Percentiles rank a stretch among this genome's conserved stretches.
These are phyloP conservation scores for Xanthorhoe designata DNA, from an alignment of 2,888 invertebrate species.

Conservation along the genomic window DNA sequence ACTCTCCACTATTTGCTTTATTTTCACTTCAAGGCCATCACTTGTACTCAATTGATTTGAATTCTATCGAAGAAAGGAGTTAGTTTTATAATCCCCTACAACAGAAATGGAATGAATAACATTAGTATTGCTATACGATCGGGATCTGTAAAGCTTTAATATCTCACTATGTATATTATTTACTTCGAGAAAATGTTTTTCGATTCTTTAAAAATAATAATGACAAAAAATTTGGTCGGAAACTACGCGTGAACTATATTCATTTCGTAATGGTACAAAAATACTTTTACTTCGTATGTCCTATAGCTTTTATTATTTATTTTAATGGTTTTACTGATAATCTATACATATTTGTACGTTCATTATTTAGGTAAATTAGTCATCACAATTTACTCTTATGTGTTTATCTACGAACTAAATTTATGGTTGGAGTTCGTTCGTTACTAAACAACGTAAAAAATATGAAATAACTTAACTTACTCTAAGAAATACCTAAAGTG, in stretches of 20 bases:
- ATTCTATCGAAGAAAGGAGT: conserved; percentile 57
- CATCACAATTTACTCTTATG: conserved; percentile 73
- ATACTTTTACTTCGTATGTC: conserved; percentile 68
- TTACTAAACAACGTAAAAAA: conserved; percentile 43
- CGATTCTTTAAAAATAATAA: conserved; percentile 46
- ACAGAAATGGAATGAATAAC: conserved; percentile 72
- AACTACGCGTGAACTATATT: conserved; percentile 72
- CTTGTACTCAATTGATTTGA: conserved; percentile 77
- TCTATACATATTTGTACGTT: conserved; percentile 82
- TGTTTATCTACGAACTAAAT: conserved; percentile 62
- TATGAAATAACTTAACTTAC: conserved; percentile 46
- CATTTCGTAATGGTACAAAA: conserved; percentile 77
- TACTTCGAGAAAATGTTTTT: conserved; percentile 52
- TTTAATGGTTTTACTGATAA: conserved; percentile 69
- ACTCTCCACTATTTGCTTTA: conserved; percentile 65
- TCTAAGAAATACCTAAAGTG: conserved; percentile 52
- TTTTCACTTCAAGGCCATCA: conserved; percentile 75
- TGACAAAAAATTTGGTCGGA: conserved; percentile 69
- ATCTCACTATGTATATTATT: conserved; percentile 65
- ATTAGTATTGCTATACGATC: conserved; percentile 62
- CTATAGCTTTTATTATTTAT: conserved; percentile 54
- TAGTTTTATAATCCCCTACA: conserved; percentile 50
- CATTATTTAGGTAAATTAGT: conserved; percentile 70
- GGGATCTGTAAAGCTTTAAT: conserved; percentile 65
- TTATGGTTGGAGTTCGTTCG: conserved; percentile 59